Base-by-base conservation (phyloP, 2,797 vertebrate genomes). In the Chrysocyon brachyurus region DNA sequence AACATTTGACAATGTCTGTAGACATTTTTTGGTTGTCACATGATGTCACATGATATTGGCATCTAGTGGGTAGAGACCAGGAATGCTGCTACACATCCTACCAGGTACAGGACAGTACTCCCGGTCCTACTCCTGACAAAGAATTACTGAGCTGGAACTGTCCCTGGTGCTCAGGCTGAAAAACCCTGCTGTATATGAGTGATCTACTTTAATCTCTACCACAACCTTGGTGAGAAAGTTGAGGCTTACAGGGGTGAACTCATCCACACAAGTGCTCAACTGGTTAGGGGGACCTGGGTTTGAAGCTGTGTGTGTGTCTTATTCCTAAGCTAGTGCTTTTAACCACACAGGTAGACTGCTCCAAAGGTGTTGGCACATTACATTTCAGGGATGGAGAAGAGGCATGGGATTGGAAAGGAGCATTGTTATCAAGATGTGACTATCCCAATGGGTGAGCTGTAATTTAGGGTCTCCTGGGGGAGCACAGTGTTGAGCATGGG, bases 401-500 rank as follows among this genome's bases (percentile, higher is more conserved):
- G 54, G 14, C 16, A 49, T 52, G 17, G 1, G 14, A 40, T 63
- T 49, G 70, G 66, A 14, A 75, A 16, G 28, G 28, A 28, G 59
- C 24, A 16, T 33, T 28, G 17, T 31, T 73, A 14, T 9, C 21
- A 82, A 40, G 46, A 63, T 19, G 57, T 85, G 72, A 6, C 6
- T 6, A 3, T 14, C 61, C 4, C 9, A 15, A 1, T 6, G 12
- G 22, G 19, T 61, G 57, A n/a, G 12, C 12, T 77, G 19, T 5
- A 40, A 15, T 36, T 40, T 11, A 21, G 84, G 21, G 49, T 46
- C 56, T 46, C 0, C 10, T 0, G 5, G 33, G 8, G 49, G 63
- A 54, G 40, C 6, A 31, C 57, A 8, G 0, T 28, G 6, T 16
- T 16, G 31, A 68, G 28, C 12, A 0, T 17, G 12, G 82, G 6